A percentile compares a stretch with the other conserved stretches of the same genome.
Evolutionary conservation across 2,113 vertebrate species (phyloP).

Genomic region (Tenrec ecaudatus): DNA sequence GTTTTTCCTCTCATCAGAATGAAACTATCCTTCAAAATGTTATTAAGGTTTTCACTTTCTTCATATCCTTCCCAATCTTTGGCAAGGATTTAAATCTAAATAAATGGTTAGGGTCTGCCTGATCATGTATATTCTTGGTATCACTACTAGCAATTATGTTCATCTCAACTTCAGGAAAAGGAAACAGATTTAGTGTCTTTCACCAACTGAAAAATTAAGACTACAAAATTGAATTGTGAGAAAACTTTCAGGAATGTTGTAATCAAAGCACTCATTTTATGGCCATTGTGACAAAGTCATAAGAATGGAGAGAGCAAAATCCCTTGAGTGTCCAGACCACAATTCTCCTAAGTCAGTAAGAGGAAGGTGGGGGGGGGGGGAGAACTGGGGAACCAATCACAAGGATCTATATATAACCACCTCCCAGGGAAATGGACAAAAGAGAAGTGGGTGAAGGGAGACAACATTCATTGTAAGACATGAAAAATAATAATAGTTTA

Average conservation of each 20-base stretch:
- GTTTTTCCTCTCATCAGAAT: constrained; percentile 36
- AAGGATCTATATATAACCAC: too few species aligned
- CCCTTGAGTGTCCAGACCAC: not conserved
- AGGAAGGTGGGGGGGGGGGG: too few species aligned
- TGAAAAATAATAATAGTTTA: too few species aligned
- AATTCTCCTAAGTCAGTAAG: not conserved
- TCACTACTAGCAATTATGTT: not conserved
- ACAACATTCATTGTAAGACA: too few species aligned
- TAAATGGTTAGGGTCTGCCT: not conserved
- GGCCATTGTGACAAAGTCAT: not conserved
- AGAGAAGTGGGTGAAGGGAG: too few species aligned
- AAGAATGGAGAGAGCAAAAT: not conserved
- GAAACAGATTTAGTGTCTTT: not conserved
- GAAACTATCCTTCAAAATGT: not conserved
- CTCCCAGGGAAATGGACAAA: too few species aligned
- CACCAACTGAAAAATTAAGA: not conserved
- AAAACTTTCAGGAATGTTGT: constrained; percentile 7
- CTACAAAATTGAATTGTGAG: not conserved
- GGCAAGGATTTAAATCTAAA: not conserved
- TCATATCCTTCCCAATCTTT: not conserved
- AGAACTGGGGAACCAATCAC: too few species aligned
- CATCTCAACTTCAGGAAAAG: not conserved
- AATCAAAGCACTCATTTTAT: not conserved
- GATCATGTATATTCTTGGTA: not conserved
- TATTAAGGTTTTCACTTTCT: not conserved